Conservation (phyloP, 2,888 invertebrate genomes). For the Chamaedrilus cognettii region DNA sequence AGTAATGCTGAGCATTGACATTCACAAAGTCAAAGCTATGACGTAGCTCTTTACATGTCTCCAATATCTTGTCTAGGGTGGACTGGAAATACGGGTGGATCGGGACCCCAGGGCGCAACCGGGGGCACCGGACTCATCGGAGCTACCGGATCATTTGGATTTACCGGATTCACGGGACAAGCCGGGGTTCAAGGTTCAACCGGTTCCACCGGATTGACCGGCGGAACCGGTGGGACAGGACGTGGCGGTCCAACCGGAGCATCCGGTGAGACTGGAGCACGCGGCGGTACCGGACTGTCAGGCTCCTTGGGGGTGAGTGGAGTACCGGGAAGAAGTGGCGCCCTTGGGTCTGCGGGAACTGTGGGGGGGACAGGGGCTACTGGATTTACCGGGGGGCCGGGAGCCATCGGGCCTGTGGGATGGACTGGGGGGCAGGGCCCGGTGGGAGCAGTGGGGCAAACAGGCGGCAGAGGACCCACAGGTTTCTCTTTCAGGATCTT, state of each 20-base stretch:
- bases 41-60: no score
- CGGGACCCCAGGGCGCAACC: constrained; percentile 25
- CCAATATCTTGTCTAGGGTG: no score
- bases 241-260: no score
- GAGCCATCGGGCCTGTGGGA: neutral
- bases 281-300: constrained; percentile 3
- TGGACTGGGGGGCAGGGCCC: neutral
- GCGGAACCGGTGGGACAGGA: constrained; percentile 27
- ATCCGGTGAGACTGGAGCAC: no score
- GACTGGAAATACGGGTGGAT: constrained; percentile 18
- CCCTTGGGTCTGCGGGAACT: constrained; percentile 26
- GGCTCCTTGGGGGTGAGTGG: constrained; percentile 12
- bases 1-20: no score
- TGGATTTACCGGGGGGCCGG: constrained; percentile 3
- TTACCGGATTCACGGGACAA: neutral
- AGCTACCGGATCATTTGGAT: constrained; percentile 24
- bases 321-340: constrained; percentile 5
- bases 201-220: constrained; percentile 34
- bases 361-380: constrained; percentile 20
- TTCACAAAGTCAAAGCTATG: no score
- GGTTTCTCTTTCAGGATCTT: no score
- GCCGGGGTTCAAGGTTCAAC: constrained; percentile 16
- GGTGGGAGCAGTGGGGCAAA: neutral
- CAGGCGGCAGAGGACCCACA: no score
- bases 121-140: constrained; percentile 23